A percentile compares a stretch with the other conserved stretches of the same genome.
Evolutionary conservation across 2,888 invertebrate genomes (phyloP).

Genomic region (Coenonympha glycerion): DNA sequence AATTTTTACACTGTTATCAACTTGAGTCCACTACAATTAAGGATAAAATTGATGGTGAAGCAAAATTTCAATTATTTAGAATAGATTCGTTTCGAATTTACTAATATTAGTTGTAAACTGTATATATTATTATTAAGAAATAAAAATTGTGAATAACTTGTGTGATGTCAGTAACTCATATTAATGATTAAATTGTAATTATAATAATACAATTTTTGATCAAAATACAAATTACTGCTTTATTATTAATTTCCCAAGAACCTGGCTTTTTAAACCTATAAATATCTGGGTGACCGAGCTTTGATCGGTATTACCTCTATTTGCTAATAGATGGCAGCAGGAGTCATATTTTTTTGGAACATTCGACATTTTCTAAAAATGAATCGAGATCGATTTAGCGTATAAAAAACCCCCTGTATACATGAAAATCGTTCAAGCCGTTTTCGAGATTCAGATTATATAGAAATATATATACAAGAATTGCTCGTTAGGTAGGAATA

Average conservation of each 20-base stretch:
- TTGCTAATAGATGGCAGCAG: too few species aligned
- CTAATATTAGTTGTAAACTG: conserved; percentile 57
- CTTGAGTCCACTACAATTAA: conserved; percentile 28
- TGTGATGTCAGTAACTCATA: conserved; percentile 68
- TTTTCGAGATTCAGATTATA: too few species aligned
- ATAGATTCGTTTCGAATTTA: conserved; percentile 68
- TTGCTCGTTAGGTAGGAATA: too few species aligned
- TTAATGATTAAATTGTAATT: conserved; percentile 57
- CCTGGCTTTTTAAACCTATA: neutral
- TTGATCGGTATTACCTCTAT: too few species aligned
- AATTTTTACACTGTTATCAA: conserved; percentile 8
- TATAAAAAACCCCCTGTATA: too few species aligned
- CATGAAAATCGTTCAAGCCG: too few species aligned
- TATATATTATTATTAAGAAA: conserved; percentile 42
- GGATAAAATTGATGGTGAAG: conserved; percentile 21
- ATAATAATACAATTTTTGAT: conserved; percentile 67
- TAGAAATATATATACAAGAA: too few species aligned
- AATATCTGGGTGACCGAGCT: too few species aligned
- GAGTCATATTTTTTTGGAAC: too few species aligned
- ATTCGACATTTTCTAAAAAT: too few species aligned
- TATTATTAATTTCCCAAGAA: conserved; percentile 7
- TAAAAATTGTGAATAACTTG: conserved; percentile 64
- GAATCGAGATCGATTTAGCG: too few species aligned
- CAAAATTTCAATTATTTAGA: conserved; percentile 38
- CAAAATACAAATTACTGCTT: conserved; percentile 45